phyloP scores from a whole-genome alignment of 1,140 invertebrate genomes.

The Cyphomyrmex costatus region DNA sequence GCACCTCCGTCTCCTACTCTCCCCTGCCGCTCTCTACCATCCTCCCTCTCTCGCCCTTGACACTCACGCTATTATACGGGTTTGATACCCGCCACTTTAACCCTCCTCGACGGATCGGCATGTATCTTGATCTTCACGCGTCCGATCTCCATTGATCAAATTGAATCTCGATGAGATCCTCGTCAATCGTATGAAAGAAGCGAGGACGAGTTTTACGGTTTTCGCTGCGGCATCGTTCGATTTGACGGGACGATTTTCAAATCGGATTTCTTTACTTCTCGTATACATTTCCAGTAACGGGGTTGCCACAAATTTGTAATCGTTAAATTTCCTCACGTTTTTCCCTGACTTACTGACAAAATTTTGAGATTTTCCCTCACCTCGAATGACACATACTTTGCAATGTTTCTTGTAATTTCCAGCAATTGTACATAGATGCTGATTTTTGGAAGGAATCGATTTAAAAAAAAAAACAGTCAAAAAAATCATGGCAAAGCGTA shows the following conservation, averaged over 20 bases:
- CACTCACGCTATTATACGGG: slow-evolving; percentile 73
- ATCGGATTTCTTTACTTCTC: neutral
- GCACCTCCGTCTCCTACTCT: slow-evolving; percentile 30
- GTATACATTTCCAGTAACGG: neutral
- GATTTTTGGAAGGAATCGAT: too few relatives aligned
- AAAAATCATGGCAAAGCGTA: too few relatives aligned
- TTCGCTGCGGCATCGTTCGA: neutral
- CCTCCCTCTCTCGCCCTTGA: slow-evolving; percentile 63
- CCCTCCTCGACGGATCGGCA: slow-evolving; percentile 66
- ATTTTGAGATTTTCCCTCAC: too few relatives aligned
- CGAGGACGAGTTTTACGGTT: neutral
- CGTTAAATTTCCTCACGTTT: too few relatives aligned
- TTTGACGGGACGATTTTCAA: neutral
- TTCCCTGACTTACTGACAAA: too few relatives aligned
- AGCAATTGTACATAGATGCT: too few relatives aligned
- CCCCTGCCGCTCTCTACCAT: slow-evolving; percentile 1
- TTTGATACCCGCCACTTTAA: slow-evolving; percentile 75
- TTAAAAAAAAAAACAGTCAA: too few relatives aligned
- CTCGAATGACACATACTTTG: too few relatives aligned
- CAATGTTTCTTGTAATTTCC: too few relatives aligned
- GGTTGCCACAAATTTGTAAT: too few relatives aligned
- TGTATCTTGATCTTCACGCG: slow-evolving; percentile 50
- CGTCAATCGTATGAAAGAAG: slow-evolving; percentile 20
- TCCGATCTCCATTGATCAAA: slow-evolving; percentile 55
- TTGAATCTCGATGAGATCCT: slow-evolving; percentile 56